Evolutionary conservation across 2,888 invertebrate genomes (phyloP), one percentile per base, ranked within the genome.

Genomic region (Troides oblongomaculatus): DNA sequence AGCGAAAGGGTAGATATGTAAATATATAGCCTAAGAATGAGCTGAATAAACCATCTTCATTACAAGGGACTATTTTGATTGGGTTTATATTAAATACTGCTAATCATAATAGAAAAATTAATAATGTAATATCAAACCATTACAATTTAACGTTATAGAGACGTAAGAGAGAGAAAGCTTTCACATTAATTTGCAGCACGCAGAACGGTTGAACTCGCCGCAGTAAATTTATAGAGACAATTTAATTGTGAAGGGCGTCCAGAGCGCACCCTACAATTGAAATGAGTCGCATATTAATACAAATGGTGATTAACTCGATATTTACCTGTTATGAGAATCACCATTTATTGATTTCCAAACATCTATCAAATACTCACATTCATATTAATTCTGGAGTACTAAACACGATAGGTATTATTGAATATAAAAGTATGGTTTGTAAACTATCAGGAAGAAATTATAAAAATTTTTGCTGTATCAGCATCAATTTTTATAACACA

Each of bases 211-310:
- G 66, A 62, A 70, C 25, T 63, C 66, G 58, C 62, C 36, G 56
- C 59, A 58, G 58, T 58, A 23, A 53, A 70, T 70, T 70, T 66
- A 70, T 63, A 62, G 66, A 50, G 66, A 66, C 66, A 66, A 62
- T 66, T 70, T 66, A 63, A 70, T 63, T 70, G 62, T 66, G 58
- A 59, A 62, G 39, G 65, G 66, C 66, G 62, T 66, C 62, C 65
- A 63, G 62, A 21, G 63, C 62, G 62, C 66, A 23, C 62, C 62
- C n/a, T 63, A 36, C 58, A 70, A 70, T 70, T 66, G 70, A 70
- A 66, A 70, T 62, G 58, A 59, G 70, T 66, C 70, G 59, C 70
- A 36, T 63, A 62, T 62, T 63, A 63, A 59, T 70, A 62, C 70
- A 62, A 46, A 43, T 57, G 65, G 62, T 69, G 57, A 69, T 69